Base-by-base conservation (phyloP, 2,113 vertebrate genomes). In the Manacus vitellinus region DNA sequence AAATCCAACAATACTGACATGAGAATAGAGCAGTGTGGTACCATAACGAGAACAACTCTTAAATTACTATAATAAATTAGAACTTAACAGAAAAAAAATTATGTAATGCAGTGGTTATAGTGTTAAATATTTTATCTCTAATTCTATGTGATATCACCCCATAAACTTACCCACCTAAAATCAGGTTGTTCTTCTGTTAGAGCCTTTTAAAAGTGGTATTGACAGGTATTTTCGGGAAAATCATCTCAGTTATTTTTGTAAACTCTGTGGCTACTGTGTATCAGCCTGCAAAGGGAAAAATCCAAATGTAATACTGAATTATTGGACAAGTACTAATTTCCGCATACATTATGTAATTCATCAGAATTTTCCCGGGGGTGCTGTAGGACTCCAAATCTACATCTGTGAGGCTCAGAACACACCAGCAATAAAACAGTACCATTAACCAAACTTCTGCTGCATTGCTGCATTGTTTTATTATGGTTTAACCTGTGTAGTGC, bases 221-320 rank as follows among this genome's bases (percentile, higher is more conserved):
- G 18, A 95, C 89, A 89, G 73, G 70, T 91, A 85, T 68, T 95
- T 91, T 82, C 66, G 1, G 77, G 84, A 91, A 91, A 91, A 94
- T 25, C 93, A 95, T 95, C 95, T 94, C 94, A 82, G 81, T 71
- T 75, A 75, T 89, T 95, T 95, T 81, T 78, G 70, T 91, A 61
- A 92, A 56, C 61, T 89, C 65, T 89, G 56, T 91, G 86, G 80
- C 91, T 96, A 80, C 70, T 82, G 47, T 78, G n/a, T 85, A 31
- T 89, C 87, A 76, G 74, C 93, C 94, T 97, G 95, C 77, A 95
- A 96, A 93, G 80, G 37, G 77, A 82, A 92, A 94, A 94, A 95
- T 88, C 63, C 73, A 89, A 44, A 72, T 94, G 81, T 85, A 94
- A 81, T 91, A 49, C 70, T 70, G 61, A 74, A 56, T 87, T 83